Evolutionary conservation across 2,113 vertebrate genomes (phyloP).

Genomic region (Holacanthus passer): DNA sequence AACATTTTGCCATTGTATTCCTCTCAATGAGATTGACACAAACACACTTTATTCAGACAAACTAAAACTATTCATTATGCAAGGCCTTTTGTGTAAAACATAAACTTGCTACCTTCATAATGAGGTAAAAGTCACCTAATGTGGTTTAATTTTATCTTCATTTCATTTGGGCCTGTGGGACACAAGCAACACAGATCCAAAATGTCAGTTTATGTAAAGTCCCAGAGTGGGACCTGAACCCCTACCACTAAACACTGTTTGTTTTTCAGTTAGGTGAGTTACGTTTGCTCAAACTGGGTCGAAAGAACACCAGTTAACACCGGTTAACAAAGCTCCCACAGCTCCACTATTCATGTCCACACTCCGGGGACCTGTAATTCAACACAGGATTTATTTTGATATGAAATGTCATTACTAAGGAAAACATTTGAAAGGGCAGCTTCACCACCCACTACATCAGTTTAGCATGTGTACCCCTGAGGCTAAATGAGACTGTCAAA

Average conservation of each 20-base stretch:
- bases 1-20: background rate
- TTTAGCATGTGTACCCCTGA: conserved; percentile 46
- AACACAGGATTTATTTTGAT: conserved; percentile 46
- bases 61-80: background rate
- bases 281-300: background rate
- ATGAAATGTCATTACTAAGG: conserved; percentile 53
- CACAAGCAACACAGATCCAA: background rate
- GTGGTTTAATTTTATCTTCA: background rate
- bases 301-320: background rate
- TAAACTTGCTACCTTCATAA: background rate
- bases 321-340: conserved; percentile 13
- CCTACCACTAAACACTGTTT: background rate
- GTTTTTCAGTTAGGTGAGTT: no score
- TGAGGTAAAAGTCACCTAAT: background rate
- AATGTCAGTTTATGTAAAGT: background rate
- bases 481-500: conserved; percentile 56
- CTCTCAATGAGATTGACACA: background rate
- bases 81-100: background rate
- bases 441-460: conserved; percentile 33
- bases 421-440: conserved; percentile 57
- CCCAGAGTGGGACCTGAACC: background rate
- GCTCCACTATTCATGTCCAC: background rate
- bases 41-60: background rate
- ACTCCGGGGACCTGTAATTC: conserved; percentile 2
- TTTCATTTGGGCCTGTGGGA: background rate